Conservation (phyloP, 2,888 invertebrate genomes). For the Digitonthophagus gazella region DNA sequence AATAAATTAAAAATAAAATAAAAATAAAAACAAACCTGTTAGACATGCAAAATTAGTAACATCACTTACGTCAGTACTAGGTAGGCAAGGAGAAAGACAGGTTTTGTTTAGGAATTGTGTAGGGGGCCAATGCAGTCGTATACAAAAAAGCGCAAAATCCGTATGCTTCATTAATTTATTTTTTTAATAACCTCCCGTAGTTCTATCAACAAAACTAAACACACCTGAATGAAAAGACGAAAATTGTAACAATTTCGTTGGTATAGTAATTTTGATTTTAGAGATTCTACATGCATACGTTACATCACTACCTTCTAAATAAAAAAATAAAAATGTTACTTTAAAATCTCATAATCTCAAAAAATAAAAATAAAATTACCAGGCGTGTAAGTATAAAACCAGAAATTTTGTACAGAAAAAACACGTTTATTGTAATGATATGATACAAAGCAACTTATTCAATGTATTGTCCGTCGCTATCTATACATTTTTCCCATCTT, state of each 20-base stretch:
- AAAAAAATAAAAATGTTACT: too few species aligned
- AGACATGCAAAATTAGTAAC: constrained; percentile 10
- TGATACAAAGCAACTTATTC: too few species aligned
- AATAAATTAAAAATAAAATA: not conserved
- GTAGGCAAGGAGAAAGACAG: not conserved
- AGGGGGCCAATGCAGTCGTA: constrained; percentile 2
- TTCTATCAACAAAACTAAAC: not conserved
- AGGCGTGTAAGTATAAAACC: too few species aligned
- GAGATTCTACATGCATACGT: not conserved
- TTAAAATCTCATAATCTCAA: too few species aligned
- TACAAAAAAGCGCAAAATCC: constrained; percentile 11
- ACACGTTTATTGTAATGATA: too few species aligned
- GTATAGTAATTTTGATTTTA: not conserved
- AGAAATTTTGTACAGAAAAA: too few species aligned
- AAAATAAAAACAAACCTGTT: not conserved
- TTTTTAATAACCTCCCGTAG: not conserved
- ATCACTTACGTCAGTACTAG: constrained; percentile 12
- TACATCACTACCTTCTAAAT: too few species aligned
- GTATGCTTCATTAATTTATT: constrained; percentile 8
- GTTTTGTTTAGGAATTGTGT: not conserved
- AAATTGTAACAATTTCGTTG: not conserved
- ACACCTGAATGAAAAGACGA: not conserved
- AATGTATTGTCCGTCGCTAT: too few species aligned
- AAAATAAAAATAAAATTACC: too few species aligned
- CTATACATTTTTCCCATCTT: too few species aligned